Percentiles rank a stretch among this genome's conserved stretches.
Evolutionary conservation across 2,113 vertebrate species (phyloP).

Genomic region (Datnioides undecimradiatus): DNA sequence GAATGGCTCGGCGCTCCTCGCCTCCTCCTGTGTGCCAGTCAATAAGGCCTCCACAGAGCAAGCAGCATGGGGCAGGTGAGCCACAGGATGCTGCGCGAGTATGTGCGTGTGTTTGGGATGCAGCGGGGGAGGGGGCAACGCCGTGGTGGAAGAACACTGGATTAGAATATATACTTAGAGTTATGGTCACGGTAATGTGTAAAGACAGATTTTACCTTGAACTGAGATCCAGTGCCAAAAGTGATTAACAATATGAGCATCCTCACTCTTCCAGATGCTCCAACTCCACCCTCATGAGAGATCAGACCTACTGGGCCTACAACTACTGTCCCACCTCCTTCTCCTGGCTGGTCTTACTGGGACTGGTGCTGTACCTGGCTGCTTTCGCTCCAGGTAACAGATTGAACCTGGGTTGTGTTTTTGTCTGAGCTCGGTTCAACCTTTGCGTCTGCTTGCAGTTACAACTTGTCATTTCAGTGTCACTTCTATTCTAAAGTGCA

Average conservation of each 20-base stretch:
- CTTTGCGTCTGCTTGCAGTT: background rate
- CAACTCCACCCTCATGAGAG: slow-evolving; percentile 88
- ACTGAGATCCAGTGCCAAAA: background rate
- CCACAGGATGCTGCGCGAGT: slow-evolving; percentile 51
- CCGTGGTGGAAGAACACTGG: background rate
- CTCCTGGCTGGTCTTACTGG: slow-evolving; percentile 93
- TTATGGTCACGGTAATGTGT: background rate
- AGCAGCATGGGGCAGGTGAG: slow-evolving; percentile 97
- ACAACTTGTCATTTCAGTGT: background rate
- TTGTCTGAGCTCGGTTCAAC: background rate
- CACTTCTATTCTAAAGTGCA: background rate
- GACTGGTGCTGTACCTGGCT: slow-evolving; percentile 92
- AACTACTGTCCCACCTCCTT: slow-evolving; percentile 97
- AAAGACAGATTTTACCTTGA: background rate
- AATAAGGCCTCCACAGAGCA: slow-evolving; percentile 88
- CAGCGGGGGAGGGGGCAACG: background rate
- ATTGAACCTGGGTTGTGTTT: background rate
- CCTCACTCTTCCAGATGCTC: slow-evolving; percentile 86
- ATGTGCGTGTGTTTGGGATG: slow-evolving; percentile 10
- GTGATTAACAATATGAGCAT: background rate
- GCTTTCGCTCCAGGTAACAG: slow-evolving; percentile 94
- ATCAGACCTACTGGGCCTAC: slow-evolving; percentile 93
- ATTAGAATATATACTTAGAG: background rate
- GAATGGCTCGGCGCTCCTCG: slow-evolving; percentile 87
- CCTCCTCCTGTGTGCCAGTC: slow-evolving; percentile 92